Base-by-base conservation (phyloP, 2,888 invertebrate genomes). In the Terebella lapidaria region DNA sequence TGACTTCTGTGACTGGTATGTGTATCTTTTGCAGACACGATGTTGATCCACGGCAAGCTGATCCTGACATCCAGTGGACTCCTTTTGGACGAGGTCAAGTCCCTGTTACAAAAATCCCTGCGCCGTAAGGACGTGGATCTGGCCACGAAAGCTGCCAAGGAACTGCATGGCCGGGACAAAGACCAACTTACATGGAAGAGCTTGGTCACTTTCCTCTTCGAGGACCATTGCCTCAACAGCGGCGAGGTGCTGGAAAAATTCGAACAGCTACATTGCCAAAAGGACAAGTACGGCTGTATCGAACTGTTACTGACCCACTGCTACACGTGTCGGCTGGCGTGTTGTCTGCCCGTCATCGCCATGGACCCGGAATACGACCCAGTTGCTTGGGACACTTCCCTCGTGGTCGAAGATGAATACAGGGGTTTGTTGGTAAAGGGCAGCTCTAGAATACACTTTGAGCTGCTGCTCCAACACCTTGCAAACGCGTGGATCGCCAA, bases 171-270 rank as follows among this genome's bases (percentile, higher is more conserved):
- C 3, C 29, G 47, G 20, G 59, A 52, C 3, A 62, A 59, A 27
- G 62, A 62, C 28, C 59, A 62, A 46, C 35, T 62, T 25, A 58
- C 58, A 45, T 62, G 59, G 59, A 59, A 59, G 45, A 28, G 46
- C 4, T 3, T 62, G 15, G 22, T 59, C 10, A 62, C 58, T 1
- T 62, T 45, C 28, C 52, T 59, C 22, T 62, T 62, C 51, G 62
- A 62, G 53, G 62, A 62, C 49, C 62, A 62, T 42, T 59, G 62
- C 25, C 35, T 62, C 27, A 56, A 46, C 42, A 53, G 51, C 25
- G 47, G 24, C 1, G 27, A 55, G 15, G 53, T 56, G 20, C 22
- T 59, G 35, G 15, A 27, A 22, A 52, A 3, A 27, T 22, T 57
- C 15, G 4, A n/a, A 25, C 27, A 55, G 28, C 27, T 29, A n/a